A percentile compares a stretch with the other conserved stretches of the same genome.
Evolutionary conservation across 2,113 vertebrate species (phyloP).

Genomic region (Asarcornis scutulata): DNA sequence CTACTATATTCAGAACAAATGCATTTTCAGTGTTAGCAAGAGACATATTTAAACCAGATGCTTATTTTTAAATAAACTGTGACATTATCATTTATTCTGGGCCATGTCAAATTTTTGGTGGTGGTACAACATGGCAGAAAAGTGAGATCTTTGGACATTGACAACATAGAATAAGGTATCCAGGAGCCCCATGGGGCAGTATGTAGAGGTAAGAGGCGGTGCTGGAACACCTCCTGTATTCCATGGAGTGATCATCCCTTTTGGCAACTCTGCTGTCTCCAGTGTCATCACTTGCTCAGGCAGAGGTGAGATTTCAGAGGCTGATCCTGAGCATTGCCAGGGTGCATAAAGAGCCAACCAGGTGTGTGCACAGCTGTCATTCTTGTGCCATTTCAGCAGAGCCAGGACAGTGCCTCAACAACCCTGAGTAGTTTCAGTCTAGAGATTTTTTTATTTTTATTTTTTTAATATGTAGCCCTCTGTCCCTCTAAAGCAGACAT

Average conservation of each 20-base stretch:
- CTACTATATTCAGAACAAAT: background rate
- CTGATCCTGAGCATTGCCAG: background rate
- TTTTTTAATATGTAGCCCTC: background rate
- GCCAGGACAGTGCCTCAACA: background rate
- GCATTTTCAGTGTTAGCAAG: background rate
- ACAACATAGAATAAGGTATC: background rate
- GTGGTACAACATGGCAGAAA: background rate
- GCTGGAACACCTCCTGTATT: background rate
- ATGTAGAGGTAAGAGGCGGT: fast-evolving
- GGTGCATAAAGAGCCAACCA: background rate
- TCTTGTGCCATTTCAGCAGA: background rate
- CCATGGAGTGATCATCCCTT: background rate
- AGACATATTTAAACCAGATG: background rate
- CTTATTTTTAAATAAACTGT: background rate
- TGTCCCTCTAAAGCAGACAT: background rate
- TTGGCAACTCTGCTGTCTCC: background rate
- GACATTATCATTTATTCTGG: background rate
- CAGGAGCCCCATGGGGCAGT: background rate
- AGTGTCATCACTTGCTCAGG: background rate
- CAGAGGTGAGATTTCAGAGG: background rate
- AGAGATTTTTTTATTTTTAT: background rate
- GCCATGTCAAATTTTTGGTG: background rate
- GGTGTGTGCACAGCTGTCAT: background rate
- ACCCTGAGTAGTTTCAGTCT: background rate
- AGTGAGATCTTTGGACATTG: background rate